A percentile compares a stretch with the other conserved stretches of the same genome.
Conservation (phyloP, 2,888 invertebrate genomes). For the Adelphocoris suturalis region DNA sequence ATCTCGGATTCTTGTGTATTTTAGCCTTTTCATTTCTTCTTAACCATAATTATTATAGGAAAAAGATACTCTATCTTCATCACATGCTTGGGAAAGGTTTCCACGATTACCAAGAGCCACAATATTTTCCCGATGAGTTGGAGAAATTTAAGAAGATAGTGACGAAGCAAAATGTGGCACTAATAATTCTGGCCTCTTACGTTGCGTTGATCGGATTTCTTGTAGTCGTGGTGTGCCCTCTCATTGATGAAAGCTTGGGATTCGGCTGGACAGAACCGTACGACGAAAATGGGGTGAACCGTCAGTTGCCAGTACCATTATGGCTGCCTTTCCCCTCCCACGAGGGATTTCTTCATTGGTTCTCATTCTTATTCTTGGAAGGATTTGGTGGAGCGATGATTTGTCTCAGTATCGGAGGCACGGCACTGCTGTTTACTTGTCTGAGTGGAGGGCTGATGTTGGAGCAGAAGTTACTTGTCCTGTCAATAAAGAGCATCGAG, state of each 20-base stretch:
- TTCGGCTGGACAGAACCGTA: slow-evolving; percentile 53
- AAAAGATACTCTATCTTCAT: slow-evolving; percentile 21
- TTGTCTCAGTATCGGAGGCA: slow-evolving; percentile 53
- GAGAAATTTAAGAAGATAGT: slow-evolving; percentile 23
- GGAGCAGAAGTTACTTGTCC: slow-evolving; percentile 51
- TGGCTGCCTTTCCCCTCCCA: slow-evolving; percentile 57
- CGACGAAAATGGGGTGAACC: slow-evolving; percentile 56
- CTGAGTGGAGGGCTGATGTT: slow-evolving; percentile 28
- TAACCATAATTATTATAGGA: slow-evolving; percentile 56
- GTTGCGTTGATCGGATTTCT: slow-evolving; percentile 55
- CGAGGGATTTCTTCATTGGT: slow-evolving; percentile 41
- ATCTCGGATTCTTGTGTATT: slow-evolving; percentile 50
- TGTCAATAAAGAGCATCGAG: slow-evolving; percentile 47
- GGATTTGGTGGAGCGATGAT: slow-evolving; percentile 56
- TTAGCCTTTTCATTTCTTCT: slow-evolving; percentile 35
- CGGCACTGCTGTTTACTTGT: slow-evolving; percentile 52
- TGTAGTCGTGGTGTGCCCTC: slow-evolving; percentile 50
- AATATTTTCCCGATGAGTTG: slow-evolving; percentile 37
- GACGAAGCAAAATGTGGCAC: slow-evolving; percentile 35
- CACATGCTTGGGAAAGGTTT: slow-evolving; percentile 58
- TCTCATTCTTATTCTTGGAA: slow-evolving; percentile 35
- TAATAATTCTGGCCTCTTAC: slow-evolving; percentile 57
- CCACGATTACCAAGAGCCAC: slow-evolving; percentile 63
- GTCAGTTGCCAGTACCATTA: slow-evolving; percentile 49
- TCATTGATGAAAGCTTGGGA: slow-evolving; percentile 53